These are phyloP conservation scores for Parascotia fuliginaria DNA, from an alignment of 2,888 invertebrate species.

Conservation along the genomic window DNA sequence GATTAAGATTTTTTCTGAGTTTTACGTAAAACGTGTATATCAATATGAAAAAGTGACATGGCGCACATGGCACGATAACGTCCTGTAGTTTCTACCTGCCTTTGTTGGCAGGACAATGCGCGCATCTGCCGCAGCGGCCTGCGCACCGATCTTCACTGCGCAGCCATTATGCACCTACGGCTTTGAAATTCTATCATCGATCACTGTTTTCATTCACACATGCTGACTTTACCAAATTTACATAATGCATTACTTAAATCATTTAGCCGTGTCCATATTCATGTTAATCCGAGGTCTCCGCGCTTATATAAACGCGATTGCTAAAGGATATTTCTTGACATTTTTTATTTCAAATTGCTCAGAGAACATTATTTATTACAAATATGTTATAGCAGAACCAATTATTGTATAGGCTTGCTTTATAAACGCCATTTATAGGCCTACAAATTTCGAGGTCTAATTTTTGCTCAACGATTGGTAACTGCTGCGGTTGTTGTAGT, in stretches of 20 bases:
- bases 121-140: constrained; percentile 79
- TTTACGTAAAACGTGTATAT: constrained; percentile 74
- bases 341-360: constrained; percentile 17
- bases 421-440: constrained; percentile 40
- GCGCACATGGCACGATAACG: constrained; percentile 78
- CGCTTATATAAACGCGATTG: constrained; percentile 14
- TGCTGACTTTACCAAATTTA: constrained; percentile 46
- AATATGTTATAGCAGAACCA: constrained; percentile 27
- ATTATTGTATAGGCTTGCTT: constrained; percentile 22
- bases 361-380: constrained; percentile 18
- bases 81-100: constrained; percentile 75
- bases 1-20: constrained; percentile 73
- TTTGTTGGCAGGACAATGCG: constrained; percentile 79
- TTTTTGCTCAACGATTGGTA: constrained; percentile 53
- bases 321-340: constrained; percentile 16
- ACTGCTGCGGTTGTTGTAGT: constrained; percentile 38
- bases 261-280: constrained; percentile 7
- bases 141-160: constrained; percentile 56
- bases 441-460: constrained; percentile 48
- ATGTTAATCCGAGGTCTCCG: constrained; percentile 9
- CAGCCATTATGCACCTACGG: constrained; percentile 53
- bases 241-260: constrained; percentile 21
- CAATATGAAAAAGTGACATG: constrained; percentile 81
- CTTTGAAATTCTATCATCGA: constrained; percentile 52
- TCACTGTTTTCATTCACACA: constrained; percentile 50